Percentiles rank a stretch among this genome's conserved stretches.
Evolutionary conservation across 1,140 invertebrate species (phyloP).

Genomic region (Danaus melanippus): DNA sequence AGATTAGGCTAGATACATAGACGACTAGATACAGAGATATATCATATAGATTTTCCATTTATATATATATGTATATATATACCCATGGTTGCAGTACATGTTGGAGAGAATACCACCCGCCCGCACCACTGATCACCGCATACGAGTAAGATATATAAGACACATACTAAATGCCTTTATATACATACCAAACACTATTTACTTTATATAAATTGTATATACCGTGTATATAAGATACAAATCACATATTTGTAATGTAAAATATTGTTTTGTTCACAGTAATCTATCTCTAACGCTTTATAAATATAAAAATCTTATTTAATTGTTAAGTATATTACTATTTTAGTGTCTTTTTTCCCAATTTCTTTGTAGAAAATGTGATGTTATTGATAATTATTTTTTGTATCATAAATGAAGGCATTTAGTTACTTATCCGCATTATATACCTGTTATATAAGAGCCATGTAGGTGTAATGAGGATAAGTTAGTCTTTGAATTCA

Average conservation of each 20-base stretch:
- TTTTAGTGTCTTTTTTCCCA: too few relatives aligned
- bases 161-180: constrained; percentile 49
- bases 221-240: too few relatives aligned
- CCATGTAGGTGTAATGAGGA: constrained; percentile 22
- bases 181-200: not conserved
- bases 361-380: too few relatives aligned
- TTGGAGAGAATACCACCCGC: constrained; percentile 90
- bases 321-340: too few relatives aligned
- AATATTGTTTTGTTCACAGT: too few relatives aligned
- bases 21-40: too few relatives aligned
- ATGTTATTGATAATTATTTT: not conserved
- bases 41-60: too few relatives aligned
- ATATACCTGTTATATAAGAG: constrained; percentile 2
- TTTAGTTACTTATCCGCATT: constrained; percentile 38
- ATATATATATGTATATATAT: constrained; percentile 21
- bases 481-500: constrained; percentile 24
- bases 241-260: too few relatives aligned
- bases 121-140: constrained; percentile 86
- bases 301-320: too few relatives aligned
- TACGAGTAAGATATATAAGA: constrained; percentile 84
- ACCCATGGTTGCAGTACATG: constrained; percentile 83
- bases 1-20: too few relatives aligned
- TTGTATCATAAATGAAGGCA: constrained; percentile 39
- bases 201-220: too few relatives aligned
- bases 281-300: too few relatives aligned